Evolutionary conservation across 2,797 vertebrate genomes (phyloP).

Genomic region (Lacerta bilineata): DNA sequence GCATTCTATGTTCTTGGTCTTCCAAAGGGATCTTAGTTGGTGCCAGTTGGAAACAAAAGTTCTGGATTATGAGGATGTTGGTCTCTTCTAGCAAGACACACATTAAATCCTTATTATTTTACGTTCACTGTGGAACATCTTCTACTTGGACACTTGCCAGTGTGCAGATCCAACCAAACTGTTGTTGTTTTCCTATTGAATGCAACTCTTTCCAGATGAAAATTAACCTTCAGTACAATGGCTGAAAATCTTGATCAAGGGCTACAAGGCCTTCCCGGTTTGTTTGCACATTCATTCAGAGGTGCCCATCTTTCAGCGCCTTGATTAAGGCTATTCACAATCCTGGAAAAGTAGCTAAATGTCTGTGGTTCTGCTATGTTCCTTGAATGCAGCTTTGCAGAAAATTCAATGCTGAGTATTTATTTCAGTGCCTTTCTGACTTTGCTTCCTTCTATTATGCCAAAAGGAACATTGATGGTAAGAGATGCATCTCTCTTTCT

Average conservation of each 20-base stretch:
- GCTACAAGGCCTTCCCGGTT: neutral
- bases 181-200: neutral
- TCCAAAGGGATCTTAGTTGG: too few relatives aligned
- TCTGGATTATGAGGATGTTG: too few relatives aligned
- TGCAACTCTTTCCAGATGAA: neutral
- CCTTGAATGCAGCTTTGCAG: slow-evolving; percentile 69
- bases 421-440: slow-evolving; percentile 68
- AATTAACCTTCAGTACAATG: neutral
- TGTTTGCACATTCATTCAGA: neutral
- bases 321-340: neutral
- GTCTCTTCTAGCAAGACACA: neutral
- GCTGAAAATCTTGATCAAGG: neutral
- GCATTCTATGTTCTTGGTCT: too few relatives aligned
- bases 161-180: neutral
- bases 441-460: slow-evolving; percentile 62
- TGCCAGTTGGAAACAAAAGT: too few relatives aligned
- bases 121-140: too few relatives aligned
- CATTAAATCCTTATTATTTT: neutral
- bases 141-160: neutral
- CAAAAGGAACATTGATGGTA: slow-evolving; percentile 75
- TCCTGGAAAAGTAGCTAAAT: neutral
- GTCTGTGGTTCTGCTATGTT: slow-evolving; percentile 60
- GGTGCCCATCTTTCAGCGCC: neutral
- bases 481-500: slow-evolving; percentile 51
- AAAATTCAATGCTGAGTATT: slow-evolving; percentile 67